Evolutionary conservation across 2,888 invertebrate species (phyloP).

Genomic region (Stenolophus ochropezus): DNA sequence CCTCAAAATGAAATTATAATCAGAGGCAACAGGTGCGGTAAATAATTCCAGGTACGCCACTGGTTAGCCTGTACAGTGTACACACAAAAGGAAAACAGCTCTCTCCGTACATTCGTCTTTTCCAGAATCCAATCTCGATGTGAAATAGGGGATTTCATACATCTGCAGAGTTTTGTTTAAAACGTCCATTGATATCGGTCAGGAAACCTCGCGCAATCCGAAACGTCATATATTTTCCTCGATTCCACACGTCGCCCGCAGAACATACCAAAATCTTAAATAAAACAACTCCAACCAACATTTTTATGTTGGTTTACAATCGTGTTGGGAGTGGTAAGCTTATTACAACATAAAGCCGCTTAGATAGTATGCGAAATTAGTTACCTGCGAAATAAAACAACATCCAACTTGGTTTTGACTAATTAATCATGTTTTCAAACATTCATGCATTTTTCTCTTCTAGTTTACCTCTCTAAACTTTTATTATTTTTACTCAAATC

Average conservation of each 20-base stretch:
- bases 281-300: neutral
- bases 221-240: conserved; percentile 27
- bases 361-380: neutral
- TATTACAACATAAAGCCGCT: neutral
- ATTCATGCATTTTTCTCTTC: too few relatives aligned
- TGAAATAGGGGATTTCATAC: conserved; percentile 57
- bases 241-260: neutral
- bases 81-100: neutral
- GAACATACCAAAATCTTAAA: neutral
- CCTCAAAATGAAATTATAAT: neutral
- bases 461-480: too few relatives aligned
- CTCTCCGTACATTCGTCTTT: conserved; percentile 25
- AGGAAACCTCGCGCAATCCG: conserved; percentile 32
- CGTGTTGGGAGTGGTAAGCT: neutral
- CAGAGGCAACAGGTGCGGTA: conserved; percentile 3
- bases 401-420: too few relatives aligned
- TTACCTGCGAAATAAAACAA: too few relatives aligned
- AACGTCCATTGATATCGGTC: conserved; percentile 58
- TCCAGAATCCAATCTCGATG: conserved; percentile 54
- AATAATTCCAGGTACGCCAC: neutral
- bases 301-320: neutral
- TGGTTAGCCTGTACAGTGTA: neutral
- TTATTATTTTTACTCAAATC: too few relatives aligned
- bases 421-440: too few relatives aligned
- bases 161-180: conserved; percentile 54